Evolutionary conservation across 2,113 vertebrate species (phyloP).

Genomic region (Clinocottus analis): DNA sequence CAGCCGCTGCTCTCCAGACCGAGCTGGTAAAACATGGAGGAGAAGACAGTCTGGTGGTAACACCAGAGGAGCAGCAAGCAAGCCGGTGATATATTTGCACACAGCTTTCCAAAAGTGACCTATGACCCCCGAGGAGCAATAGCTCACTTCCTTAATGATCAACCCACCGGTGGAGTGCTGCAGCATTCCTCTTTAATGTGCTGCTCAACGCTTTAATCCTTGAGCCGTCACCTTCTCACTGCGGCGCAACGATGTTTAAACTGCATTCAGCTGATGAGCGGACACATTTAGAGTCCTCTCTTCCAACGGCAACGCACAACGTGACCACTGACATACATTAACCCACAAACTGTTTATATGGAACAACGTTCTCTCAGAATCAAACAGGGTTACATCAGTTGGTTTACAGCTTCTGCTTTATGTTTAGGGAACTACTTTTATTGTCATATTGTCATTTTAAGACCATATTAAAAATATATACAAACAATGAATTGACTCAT

Average conservation of each 20-base stretch:
- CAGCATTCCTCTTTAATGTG: conserved; percentile 76
- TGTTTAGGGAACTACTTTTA: too few relatives aligned
- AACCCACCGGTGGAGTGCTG: conserved; percentile 78
- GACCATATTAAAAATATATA: background rate
- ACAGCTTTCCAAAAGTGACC: conserved; percentile 83
- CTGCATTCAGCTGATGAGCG: background rate
- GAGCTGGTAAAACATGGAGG: background rate
- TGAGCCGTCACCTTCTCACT: background rate
- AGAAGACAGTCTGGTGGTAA: background rate
- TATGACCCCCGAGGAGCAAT: conserved; percentile 84
- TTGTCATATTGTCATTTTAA: background rate
- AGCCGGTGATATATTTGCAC: conserved; percentile 82
- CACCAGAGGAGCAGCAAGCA: background rate
- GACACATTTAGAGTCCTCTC: too few relatives aligned
- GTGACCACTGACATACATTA: background rate
- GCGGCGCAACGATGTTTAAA: background rate
- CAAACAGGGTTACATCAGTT: too few relatives aligned
- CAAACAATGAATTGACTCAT: too few relatives aligned
- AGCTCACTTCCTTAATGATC: conserved; percentile 89
- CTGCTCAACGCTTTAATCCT: conserved; percentile 64
- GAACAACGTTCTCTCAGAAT: too few relatives aligned
- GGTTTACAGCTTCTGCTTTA: too few relatives aligned
- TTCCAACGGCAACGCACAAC: too few relatives aligned
- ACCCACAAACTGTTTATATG: too few relatives aligned
- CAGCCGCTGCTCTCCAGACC: background rate